Base-by-base conservation (phyloP, 1,140 invertebrate genomes). In the Drosophila triauraria region DNA sequence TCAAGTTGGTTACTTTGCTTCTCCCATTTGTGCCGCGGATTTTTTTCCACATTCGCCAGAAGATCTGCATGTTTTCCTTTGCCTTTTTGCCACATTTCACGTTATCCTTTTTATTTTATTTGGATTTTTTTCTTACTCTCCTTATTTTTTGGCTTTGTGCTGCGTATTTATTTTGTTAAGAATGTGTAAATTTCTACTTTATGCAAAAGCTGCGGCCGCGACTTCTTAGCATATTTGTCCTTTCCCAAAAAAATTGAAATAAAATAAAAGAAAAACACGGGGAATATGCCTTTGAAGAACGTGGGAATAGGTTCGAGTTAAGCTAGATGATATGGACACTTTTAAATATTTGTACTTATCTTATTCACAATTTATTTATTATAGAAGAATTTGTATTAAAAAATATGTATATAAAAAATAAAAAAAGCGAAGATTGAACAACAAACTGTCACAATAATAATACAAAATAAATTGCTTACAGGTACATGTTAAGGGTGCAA, bases 111-210 rank as follows among this genome's bases (percentile, higher is more conserved):
- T 60, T 44, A 53, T 38, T 27, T 72, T 50, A 46, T 58, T 40
- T 58, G 32, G 12, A 43, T 51, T 43, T 71, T n/a, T 30, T 30
- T 30, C 27, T 30, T 30, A 30, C 27, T 48, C 30, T 58, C 60
- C n/a, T 59, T 32, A 30, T 56, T 56, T 30, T 48, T 62, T 38
- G 53, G 61, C 54, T 80, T 85, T 78, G 44, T 64, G 62, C 51
- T 17, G 63, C 50, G 79, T 90, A 78, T 84, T 88, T 88, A 84
- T 82, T 90, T 90, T 62, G 71, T 75, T 88, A 90, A 90, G 85
- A 90, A 90, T 90, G 85, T 90, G 85, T 90, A 90, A 90, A 90
- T 90, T 90, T 90, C 78, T 90, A 90, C 85, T 90, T 90, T 90
- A 88, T 87, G 80, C 80, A 71, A 80, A 64, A 71, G 63, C 80